These are phyloP conservation scores for Scelioninae gen. 2 DNA, from an alignment of 2,888 invertebrate genomes.

Conservation along the genomic window DNA sequence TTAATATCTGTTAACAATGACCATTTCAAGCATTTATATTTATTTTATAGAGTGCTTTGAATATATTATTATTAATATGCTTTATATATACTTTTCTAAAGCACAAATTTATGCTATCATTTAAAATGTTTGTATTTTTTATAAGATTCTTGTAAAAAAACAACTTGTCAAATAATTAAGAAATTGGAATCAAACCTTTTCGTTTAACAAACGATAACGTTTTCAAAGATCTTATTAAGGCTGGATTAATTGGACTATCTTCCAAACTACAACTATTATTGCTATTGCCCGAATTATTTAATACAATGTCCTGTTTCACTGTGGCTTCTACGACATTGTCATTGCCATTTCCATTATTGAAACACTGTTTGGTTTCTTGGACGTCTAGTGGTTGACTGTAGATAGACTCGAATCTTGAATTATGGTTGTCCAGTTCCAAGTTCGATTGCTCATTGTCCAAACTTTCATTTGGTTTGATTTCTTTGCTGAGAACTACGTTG, in stretches of 20 bases:
- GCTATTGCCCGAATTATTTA: constrained; percentile 70
- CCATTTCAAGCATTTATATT: too few species aligned
- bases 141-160: too few species aligned
- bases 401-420: constrained; percentile 73
- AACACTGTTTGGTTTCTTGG: constrained; percentile 69
- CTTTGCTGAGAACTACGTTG: constrained; percentile 65
- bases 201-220: constrained; percentile 73
- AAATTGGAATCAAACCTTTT: constrained; percentile 71
- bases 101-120: too few species aligned
- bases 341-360: constrained; percentile 69
- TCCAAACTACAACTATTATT: constrained; percentile 73
- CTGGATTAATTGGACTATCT: constrained; percentile 71
- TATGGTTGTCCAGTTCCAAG: constrained; percentile 72
- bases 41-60: too few species aligned
- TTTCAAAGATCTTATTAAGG: constrained; percentile 72
- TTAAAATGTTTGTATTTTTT: too few species aligned
- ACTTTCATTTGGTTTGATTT: constrained; percentile 68
- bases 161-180: too few species aligned
- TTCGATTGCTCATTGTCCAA: constrained; percentile 70
- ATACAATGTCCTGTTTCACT: constrained; percentile 66
- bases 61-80: too few species aligned
- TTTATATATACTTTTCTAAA: too few species aligned
- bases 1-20: too few species aligned
- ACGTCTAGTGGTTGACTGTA: constrained; percentile 72
- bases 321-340: constrained; percentile 69